Percentiles rank a stretch among this genome's conserved stretches.
phyloP scores from a whole-genome alignment of 2,797 vertebrate species.

The Ceryle rudis region DNA sequence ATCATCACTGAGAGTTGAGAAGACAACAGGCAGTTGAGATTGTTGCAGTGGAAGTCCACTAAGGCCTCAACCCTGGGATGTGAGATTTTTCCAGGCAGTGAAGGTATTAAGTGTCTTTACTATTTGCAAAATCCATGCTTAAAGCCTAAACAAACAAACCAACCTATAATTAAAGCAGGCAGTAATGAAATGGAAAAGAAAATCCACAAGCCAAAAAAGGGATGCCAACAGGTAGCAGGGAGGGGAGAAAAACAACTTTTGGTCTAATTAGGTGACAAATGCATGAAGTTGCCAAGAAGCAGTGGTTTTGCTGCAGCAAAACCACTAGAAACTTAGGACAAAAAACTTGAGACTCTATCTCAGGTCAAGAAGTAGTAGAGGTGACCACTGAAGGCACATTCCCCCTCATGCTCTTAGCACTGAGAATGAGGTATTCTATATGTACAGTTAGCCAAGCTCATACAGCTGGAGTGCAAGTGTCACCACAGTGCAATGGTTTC shows the following conservation, averaged over 20 bases:
- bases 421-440: neutral
- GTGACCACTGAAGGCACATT: neutral
- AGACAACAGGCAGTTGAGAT: neutral
- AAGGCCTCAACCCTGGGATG: neutral
- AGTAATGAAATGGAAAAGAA: neutral
- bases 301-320: neutral
- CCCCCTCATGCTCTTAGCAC: neutral
- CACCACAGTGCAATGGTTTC: neutral
- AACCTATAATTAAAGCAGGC: neutral
- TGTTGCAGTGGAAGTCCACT: neutral
- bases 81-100: neutral
- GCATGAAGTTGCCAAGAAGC: neutral
- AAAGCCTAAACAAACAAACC: neutral
- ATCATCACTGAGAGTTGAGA: neutral
- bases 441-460: neutral
- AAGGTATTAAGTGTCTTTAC: neutral
- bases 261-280: neutral
- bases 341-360: neutral
- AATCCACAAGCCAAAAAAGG: neutral
- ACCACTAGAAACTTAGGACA: no score
- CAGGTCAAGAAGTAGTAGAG: neutral
- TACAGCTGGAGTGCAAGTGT: neutral
- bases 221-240: neutral
- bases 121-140: neutral
- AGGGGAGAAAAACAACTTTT: neutral